Evolutionary conservation across 2,797 vertebrate species (phyloP).

Genomic region (Phyllotis vaccarum): DNA sequence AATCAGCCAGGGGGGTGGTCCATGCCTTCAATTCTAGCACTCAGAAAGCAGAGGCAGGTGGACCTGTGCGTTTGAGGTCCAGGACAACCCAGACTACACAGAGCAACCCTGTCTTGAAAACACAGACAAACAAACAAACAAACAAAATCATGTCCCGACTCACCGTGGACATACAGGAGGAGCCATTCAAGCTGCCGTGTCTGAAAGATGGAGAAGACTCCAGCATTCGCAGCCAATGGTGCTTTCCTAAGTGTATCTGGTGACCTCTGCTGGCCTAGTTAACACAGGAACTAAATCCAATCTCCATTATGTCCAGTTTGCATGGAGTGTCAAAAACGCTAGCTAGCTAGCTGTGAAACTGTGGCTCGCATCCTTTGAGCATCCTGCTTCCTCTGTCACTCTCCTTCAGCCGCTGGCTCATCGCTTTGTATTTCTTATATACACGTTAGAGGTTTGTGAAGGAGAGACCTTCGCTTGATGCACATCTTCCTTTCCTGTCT

Average conservation of each 20-base stretch:
- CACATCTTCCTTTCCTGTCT: neutral
- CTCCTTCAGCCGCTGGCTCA: neutral
- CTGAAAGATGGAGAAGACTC: neutral
- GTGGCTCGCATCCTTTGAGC: neutral
- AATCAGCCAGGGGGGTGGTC: neutral
- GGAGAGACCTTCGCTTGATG: neutral
- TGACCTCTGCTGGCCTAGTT: slow-evolving; percentile 75
- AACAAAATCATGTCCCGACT: neutral
- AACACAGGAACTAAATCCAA: neutral
- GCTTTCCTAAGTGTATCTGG: slow-evolving; percentile 65
- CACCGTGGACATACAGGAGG: neutral
- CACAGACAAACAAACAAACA: neutral
- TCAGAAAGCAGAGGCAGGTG: neutral
- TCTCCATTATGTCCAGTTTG: neutral
- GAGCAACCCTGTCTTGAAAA: neutral
- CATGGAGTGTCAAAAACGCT: neutral
- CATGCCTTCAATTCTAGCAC: neutral
- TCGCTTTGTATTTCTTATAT: neutral
- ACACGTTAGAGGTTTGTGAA: slow-evolving; percentile 14
- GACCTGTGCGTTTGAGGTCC: neutral
- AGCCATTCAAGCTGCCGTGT: neutral
- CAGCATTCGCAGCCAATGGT: neutral
- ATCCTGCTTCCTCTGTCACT: neutral
- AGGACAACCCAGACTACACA: neutral
- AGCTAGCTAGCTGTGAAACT: neutral